phyloP scores from a whole-genome alignment of 2,797 vertebrate species.

The Ateles fusciceps region DNA sequence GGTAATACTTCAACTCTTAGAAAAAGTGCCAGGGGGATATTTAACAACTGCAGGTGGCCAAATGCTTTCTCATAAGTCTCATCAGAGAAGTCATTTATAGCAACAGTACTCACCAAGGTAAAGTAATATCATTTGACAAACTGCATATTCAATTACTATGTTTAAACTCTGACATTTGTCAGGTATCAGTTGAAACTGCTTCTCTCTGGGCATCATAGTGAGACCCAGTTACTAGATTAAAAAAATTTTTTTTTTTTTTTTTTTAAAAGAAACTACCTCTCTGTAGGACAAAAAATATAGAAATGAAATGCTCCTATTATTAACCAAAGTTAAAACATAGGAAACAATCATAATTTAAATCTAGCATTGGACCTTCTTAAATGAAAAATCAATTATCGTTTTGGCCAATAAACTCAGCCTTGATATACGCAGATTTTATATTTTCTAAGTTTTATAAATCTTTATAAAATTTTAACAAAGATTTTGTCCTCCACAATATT shows the following conservation, averaged over 20 bases:
- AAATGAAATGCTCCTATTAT: not conserved
- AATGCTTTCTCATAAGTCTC: constrained; percentile 62
- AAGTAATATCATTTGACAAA: constrained; percentile 55
- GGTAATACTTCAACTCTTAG: constrained; percentile 69
- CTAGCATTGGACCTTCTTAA: not conserved
- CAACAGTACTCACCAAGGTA: constrained; percentile 47
- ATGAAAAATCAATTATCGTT: constrained; percentile 29
- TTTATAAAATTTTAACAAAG: not conserved
- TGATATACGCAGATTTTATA: not conserved
- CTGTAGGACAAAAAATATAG: not conserved
- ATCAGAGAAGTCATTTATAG: constrained; percentile 70
- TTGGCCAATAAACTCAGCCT: not conserved
- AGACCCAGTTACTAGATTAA: not conserved
- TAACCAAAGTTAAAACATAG: not conserved
- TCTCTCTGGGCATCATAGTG: not conserved
- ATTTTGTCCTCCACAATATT: not conserved
- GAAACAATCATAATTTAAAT: not conserved
- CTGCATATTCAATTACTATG: constrained; percentile 41
- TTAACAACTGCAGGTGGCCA: constrained; percentile 78
- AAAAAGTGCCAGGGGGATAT: constrained; percentile 72
- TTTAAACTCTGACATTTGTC: constrained; percentile 44
- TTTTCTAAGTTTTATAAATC: constrained; percentile 8
- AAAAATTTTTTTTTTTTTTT: not conserved
- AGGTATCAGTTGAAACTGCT: not conserved
- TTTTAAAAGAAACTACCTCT: not conserved